Base-by-base conservation (phyloP, 2,888 invertebrate genomes). In the Drosophila borborema region DNA sequence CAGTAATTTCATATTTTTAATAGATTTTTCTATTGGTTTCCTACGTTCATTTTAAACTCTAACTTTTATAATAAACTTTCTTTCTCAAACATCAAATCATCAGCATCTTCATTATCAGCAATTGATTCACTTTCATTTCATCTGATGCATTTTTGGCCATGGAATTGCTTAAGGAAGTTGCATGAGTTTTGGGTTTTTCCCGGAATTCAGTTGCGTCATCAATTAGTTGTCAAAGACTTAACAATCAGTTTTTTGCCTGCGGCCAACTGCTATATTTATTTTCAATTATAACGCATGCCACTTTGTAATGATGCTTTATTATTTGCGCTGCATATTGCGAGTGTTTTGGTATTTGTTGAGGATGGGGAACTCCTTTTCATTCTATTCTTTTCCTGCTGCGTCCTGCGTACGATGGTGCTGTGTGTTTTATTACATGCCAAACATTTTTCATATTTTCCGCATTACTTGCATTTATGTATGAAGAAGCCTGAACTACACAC, bases 401-500 rank as follows among this genome's bases (percentile, higher is more conserved):
- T 54, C 54, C 54, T 28, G 55, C 72, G 61, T 78, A 20, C 56
- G 65, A 76, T 69, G 73, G 63, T 58, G 69, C 72, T 74, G 80
- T 74, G 73, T 80, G 71, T 77, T 78, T 77, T 76, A 78, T 75
- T 80, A 82, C 82, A 80, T 83, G 78, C 77, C 81, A 88, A 86
- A 80, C 83, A 86, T 90, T 86, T 86, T 84, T 84, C 82, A 82
- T 82, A 84, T 86, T 80, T 87, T 90, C 82, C 86, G 84, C 88
- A 90, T 89, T 89, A 82, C 82, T 86, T 85, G 88, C 79, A 83
- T 80, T 79, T 86, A 86, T 89, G 86, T 88, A 85, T 84, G 89
- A 84, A 86, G 84, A 82, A 86, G 79, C 78, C 64, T 80, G 74
- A 68, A 64, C 28, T 63, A 68, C 41, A 73, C 76, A 58, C 61